Percentiles rank a stretch among this genome's conserved stretches.
Evolutionary conservation across 2,797 vertebrate species (phyloP).

Genomic region (Lepilemur ruficaudatus): DNA sequence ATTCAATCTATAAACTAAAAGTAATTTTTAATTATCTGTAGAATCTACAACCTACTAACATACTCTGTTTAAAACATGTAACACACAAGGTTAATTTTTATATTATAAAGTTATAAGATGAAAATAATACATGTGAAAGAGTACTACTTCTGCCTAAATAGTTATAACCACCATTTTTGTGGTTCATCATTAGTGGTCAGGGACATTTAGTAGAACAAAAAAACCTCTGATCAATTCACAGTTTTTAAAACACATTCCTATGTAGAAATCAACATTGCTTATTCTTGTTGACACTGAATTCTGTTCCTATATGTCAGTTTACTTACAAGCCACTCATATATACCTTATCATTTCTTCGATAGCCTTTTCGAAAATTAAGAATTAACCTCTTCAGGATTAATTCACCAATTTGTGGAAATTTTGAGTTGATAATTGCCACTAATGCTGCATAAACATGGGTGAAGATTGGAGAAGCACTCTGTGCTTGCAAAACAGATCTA

Average conservation of each 20-base stretch:
- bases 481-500: slow-evolving; percentile 95
- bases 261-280: neutral
- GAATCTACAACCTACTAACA: neutral
- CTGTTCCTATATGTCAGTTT: neutral
- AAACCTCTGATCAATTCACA: neutral
- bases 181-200: neutral
- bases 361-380: slow-evolving; percentile 96
- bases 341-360: slow-evolving; percentile 98
- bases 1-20: slow-evolving; percentile 39
- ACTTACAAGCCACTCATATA: slow-evolving; percentile 17
- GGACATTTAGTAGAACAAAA: neutral
- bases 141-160: neutral
- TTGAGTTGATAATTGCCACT: slow-evolving; percentile 98
- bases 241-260: neutral
- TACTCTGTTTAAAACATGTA: neutral
- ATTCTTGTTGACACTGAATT: neutral
- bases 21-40: neutral
- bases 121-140: neutral
- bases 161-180: neutral
- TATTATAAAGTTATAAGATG: neutral
- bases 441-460: slow-evolving; percentile 97
- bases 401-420: slow-evolving; percentile 98
- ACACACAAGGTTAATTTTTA: neutral
- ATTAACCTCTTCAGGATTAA: slow-evolving; percentile 97
- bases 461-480: slow-evolving; percentile 96